Evolutionary conservation across 2,888 invertebrate species (phyloP), one percentile per base, ranked within the genome.

Genomic region (Drymonia ruficornis): DNA sequence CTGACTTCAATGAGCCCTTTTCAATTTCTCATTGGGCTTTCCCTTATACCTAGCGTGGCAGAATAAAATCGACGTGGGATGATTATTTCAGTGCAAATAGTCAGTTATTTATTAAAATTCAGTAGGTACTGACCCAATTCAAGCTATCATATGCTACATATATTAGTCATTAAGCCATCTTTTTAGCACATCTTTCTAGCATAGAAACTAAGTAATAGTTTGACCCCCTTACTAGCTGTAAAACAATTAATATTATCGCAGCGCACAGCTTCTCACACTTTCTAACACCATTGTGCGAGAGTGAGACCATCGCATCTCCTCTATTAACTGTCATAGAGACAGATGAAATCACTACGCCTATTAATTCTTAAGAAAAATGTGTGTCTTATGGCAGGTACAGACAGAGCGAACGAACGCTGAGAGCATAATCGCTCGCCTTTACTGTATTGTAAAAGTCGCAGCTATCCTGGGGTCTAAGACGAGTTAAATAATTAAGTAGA

Each of bases 251-350:
- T 73, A 76, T 81, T 80, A 84, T 78, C 75, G 74, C 72, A 80
- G 76, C 73, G 68, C 65, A 72, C 69, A 65, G 76, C 81, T 89
- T 91, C 91, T 83, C 91, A 91, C 89, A 91, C 91, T 91, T 91
- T 91, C 91, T 82, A 91, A 78, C 83, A 76, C 80, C 74, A 87
- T 90, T 91, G 89, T 90, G 74, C 61, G 56, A 67, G 74, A 84
- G 75, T 70, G 81, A 87, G 83, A 87, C 89, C 88, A 88, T 87
- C 74, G 80, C 80, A 83, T 81, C 81, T 80, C 73, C 65, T 63
- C 59, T 70, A 81, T 80, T 78, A 80, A 64, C 51, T 60, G 61
- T 62, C 59, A 53, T 78, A 76, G 76, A 81, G 74, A 74, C 72
- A 67, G 67, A 70, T 74, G 78, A 73, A 78, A 84, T 80, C 83